Percentiles rank a stretch among this genome's conserved stretches.
Conservation (phyloP, 2,113 vertebrate species). For the Phalacrocorax carbo region DNA sequence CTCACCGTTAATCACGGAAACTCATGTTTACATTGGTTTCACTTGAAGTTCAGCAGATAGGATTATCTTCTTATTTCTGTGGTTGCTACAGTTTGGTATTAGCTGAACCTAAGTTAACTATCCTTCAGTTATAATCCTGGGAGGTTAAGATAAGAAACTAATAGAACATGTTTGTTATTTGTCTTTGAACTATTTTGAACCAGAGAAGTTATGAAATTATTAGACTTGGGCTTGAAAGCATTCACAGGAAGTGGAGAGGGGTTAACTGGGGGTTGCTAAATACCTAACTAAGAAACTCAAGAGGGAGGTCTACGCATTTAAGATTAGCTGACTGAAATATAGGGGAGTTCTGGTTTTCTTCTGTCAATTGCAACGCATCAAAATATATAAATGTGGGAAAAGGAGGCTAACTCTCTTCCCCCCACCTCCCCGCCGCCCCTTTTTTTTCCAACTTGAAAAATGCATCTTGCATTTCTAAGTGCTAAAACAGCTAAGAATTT, state of each 20-base stretch:
- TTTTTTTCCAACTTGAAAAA: background rate
- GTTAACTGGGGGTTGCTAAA: background rate
- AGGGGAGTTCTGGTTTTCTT: background rate
- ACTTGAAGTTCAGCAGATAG: background rate
- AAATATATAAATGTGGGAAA: background rate
- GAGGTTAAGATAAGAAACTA: background rate
- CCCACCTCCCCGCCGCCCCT: fast-evolving
- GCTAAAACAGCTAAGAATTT: background rate
- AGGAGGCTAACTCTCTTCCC: background rate
- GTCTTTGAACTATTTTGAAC: background rate
- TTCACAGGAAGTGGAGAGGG: background rate
- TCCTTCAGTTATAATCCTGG: background rate
- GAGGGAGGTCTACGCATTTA: background rate
- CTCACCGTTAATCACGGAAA: background rate
- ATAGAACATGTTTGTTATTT: background rate
- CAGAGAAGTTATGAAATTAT: background rate
- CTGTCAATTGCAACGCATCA: background rate
- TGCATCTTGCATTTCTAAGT: background rate
- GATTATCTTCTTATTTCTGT: background rate
- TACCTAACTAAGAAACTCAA: background rate
- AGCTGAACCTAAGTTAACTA: background rate
- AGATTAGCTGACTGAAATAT: background rate
- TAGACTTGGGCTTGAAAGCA: background rate
- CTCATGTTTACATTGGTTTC: background rate
- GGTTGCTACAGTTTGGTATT: background rate